phyloP scores from a whole-genome alignment of 2,113 vertebrate genomes.

The Piaya cayana region DNA sequence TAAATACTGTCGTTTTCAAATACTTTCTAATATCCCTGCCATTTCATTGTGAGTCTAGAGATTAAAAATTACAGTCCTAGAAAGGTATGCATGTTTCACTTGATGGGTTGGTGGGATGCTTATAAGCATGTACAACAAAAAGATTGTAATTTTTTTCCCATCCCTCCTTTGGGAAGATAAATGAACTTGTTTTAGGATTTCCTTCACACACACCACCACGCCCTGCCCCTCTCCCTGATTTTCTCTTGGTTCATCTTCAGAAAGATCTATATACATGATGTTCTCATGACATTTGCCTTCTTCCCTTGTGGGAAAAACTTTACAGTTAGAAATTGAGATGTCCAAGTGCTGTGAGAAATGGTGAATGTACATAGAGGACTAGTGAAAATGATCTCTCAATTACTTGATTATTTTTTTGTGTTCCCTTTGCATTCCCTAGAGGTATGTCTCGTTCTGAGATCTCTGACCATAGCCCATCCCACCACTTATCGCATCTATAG shows the following conservation, averaged over 20 bases:
- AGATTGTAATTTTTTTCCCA: not conserved
- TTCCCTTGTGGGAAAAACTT: not conserved
- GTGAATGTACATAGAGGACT: not conserved
- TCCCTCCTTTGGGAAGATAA: not conserved
- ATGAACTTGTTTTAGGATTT: not conserved
- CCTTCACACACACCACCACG: not conserved
- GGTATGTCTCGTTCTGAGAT: not conserved
- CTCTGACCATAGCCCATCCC: fast-evolving
- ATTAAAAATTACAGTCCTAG: not conserved
- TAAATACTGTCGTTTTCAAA: not conserved
- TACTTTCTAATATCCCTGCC: not conserved
- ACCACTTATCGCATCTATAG: not conserved
- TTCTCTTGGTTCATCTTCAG: not conserved
- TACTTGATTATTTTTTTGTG: not conserved
- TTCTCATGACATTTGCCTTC: slow-evolving; percentile 53
- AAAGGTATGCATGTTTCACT: not conserved
- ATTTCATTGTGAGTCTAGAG: not conserved
- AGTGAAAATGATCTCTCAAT: not conserved
- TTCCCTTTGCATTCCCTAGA: not conserved
- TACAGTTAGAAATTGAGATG: not conserved
- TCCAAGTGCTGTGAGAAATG: not conserved
- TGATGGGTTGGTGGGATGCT: not conserved
- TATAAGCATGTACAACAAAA: not conserved
- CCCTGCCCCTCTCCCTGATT: fast-evolving
- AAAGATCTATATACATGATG: not conserved